Evolutionary conservation across 2,797 vertebrate genomes (phyloP).

Genomic region (Enteromius mattozi): DNA sequence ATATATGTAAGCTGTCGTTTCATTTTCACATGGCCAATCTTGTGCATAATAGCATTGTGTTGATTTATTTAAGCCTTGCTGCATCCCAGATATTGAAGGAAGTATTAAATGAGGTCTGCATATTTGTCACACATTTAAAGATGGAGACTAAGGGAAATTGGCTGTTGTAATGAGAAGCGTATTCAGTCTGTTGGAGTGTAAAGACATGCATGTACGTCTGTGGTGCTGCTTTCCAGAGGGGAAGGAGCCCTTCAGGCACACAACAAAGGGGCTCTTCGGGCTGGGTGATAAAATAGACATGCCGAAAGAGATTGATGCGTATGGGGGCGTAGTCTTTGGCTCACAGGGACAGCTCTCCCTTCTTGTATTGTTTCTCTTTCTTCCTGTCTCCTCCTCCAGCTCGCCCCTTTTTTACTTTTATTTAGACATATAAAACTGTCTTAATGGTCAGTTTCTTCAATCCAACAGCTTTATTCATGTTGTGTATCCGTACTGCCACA

Average conservation of each 20-base stretch:
- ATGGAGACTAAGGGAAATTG: not conserved
- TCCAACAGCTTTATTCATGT: not conserved
- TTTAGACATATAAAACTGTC: not conserved
- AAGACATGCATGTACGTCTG: constrained; percentile 30
- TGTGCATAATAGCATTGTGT: not conserved
- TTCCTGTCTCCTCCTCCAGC: constrained; percentile 5
- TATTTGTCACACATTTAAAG: constrained; percentile 11
- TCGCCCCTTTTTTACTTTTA: constrained; percentile 5
- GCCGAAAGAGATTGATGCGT: constrained; percentile 53
- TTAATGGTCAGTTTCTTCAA: constrained; percentile 22
- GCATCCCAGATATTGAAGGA: not conserved
- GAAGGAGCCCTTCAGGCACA: constrained; percentile 47
- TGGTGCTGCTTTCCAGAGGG: constrained; percentile 36
- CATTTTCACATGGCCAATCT: constrained; percentile 23
- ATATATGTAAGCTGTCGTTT: constrained; percentile 1
- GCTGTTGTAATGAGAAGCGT: not conserved
- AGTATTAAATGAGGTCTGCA: constrained; percentile 5
- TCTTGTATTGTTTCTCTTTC: constrained; percentile 42
- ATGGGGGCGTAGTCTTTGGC: constrained; percentile 50
- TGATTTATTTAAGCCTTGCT: not conserved
- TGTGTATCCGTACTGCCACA: not conserved
- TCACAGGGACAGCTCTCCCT: constrained; percentile 46
- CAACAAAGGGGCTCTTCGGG: constrained; percentile 52
- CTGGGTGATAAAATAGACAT: constrained; percentile 59
- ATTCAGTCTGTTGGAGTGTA: constrained; percentile 30